A percentile compares a stretch with the other conserved stretches of the same genome.
phyloP scores from a whole-genome alignment of 2,888 invertebrate species.

The Timema podura region DNA sequence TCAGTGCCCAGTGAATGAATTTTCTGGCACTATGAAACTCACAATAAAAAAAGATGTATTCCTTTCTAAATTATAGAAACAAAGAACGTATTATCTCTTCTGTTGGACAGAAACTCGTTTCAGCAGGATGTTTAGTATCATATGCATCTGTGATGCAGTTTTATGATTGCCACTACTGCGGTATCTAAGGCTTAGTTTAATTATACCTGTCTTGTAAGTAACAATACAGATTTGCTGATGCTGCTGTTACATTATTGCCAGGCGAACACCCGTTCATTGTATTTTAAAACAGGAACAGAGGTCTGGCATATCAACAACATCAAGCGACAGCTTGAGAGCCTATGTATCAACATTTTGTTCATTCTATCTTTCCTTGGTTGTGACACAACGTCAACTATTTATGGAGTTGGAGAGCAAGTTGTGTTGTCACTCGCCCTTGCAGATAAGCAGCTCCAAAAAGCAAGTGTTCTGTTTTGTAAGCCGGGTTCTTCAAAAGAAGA shows the following conservation, averaged over 20 bases:
- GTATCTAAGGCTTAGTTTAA: not conserved
- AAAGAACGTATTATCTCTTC: conserved; percentile 6
- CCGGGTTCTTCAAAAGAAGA: conserved; percentile 1
- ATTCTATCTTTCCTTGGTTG: not conserved
- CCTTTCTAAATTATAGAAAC: conserved; percentile 7
- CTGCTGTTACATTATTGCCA: conserved; percentile 9
- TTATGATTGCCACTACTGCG: conserved; percentile 10
- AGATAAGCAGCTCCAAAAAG: too few species aligned
- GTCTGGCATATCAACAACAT: not conserved
- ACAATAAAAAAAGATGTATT: conserved; percentile 9
- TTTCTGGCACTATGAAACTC: conserved; percentile 13
- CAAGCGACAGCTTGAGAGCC: not conserved
- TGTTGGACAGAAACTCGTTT: conserved; percentile 1
- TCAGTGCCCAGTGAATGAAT: conserved; percentile 8
- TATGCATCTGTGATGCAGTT: conserved; percentile 4
- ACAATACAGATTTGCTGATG: not conserved
- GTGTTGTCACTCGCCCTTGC: not conserved
- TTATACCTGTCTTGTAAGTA: not conserved
- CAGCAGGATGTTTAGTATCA: not conserved
- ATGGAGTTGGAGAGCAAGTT: not conserved
- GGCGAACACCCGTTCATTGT: not conserved
- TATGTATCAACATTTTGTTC: not conserved
- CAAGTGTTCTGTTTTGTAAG: not conserved
- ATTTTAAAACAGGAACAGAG: not conserved
- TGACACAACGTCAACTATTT: too few species aligned